phyloP scores from a whole-genome alignment of 1,140 invertebrate genomes.

The Hylyphantes graminicola region DNA sequence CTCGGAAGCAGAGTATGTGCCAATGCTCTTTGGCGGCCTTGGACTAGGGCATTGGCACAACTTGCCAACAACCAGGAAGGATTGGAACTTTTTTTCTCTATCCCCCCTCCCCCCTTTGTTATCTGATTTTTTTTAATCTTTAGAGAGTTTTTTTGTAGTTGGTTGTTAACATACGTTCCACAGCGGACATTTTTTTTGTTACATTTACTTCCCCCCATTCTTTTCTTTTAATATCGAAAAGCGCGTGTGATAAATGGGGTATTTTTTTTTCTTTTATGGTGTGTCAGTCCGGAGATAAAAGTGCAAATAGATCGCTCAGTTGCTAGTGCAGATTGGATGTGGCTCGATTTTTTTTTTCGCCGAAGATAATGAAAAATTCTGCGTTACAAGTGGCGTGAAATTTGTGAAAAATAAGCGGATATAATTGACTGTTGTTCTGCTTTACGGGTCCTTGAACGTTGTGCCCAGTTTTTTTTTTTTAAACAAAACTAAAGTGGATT shows the following conservation, averaged over 20 bases:
- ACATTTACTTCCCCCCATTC: not conserved
- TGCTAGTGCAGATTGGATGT: not conserved
- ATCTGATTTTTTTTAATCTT: slow-evolving; percentile 31
- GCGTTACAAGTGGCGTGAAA: not conserved
- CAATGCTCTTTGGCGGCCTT: slow-evolving; percentile 43
- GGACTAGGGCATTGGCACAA: slow-evolving; percentile 54
- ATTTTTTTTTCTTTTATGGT: not conserved
- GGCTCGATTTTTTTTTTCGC: not conserved
- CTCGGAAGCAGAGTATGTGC: not conserved
- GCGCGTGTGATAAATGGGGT: not conserved
- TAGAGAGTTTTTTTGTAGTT: not conserved
- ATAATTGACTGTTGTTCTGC: too few relatives aligned
- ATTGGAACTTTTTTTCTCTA: slow-evolving; percentile 32
- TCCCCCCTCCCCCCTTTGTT: slow-evolving; percentile 2
- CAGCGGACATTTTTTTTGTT: not conserved
- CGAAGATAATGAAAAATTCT: not conserved
- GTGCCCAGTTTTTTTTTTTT: not conserved
- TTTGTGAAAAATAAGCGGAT: too few relatives aligned
- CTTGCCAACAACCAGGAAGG: slow-evolving; percentile 44
- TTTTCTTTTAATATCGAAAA: slow-evolving; percentile 1
- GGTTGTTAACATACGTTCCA: slow-evolving; percentile 5
- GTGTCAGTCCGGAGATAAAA: not conserved
- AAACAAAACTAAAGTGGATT: too few relatives aligned
- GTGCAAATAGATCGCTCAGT: not conserved
- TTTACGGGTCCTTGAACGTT: too few relatives aligned